Percentiles rank a stretch among this genome's conserved stretches.
phyloP scores from a whole-genome alignment of 1,140 invertebrate genomes.

The silkworm (Bombyx mori) region DNA sequence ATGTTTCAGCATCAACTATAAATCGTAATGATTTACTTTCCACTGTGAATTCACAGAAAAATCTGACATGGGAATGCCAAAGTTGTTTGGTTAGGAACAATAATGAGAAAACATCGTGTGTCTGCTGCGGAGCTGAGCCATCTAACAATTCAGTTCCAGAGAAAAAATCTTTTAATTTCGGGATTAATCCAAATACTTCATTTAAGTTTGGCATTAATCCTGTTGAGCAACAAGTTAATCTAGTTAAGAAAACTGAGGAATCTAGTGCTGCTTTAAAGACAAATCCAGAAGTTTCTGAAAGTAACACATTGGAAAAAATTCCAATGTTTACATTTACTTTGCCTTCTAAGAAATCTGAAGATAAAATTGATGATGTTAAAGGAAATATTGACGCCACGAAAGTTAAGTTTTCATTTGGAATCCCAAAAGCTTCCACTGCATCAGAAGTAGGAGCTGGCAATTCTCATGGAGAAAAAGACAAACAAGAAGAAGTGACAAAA shows the following conservation, averaged over 20 bases:
- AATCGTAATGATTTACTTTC: constrained; percentile 14
- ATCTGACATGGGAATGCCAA: constrained; percentile 76
- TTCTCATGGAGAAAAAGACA: constrained; percentile 19
- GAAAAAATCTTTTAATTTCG: constrained; percentile 39
- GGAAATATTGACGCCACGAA: constrained; percentile 23
- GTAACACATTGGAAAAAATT: constrained; percentile 35
- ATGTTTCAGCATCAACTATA: neutral
- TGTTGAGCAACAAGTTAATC: constrained; percentile 20
- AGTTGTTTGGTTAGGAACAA: constrained; percentile 78
- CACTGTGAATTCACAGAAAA: constrained; percentile 49
- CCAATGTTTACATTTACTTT: constrained; percentile 56
- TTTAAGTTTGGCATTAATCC: constrained; percentile 69
- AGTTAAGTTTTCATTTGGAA: constrained; percentile 34
- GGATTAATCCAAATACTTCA: constrained; percentile 23
- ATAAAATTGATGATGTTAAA: constrained; percentile 10
- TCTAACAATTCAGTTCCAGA: constrained; percentile 50
- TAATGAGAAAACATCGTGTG: constrained; percentile 71
- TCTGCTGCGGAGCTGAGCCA: constrained; percentile 79
- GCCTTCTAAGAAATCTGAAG: constrained; percentile 21
- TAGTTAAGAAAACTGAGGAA: constrained; percentile 7
- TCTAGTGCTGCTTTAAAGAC: constrained; percentile 26
- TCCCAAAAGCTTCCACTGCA: constrained; percentile 26
- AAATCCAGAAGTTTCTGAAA: constrained; percentile 19
- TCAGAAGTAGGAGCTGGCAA: constrained; percentile 5
- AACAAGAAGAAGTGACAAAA: constrained; percentile 28